Percentiles rank a stretch among this genome's conserved stretches.
phyloP scores from a whole-genome alignment of 2,888 invertebrate genomes.

The Ectemnius continuus region DNA sequence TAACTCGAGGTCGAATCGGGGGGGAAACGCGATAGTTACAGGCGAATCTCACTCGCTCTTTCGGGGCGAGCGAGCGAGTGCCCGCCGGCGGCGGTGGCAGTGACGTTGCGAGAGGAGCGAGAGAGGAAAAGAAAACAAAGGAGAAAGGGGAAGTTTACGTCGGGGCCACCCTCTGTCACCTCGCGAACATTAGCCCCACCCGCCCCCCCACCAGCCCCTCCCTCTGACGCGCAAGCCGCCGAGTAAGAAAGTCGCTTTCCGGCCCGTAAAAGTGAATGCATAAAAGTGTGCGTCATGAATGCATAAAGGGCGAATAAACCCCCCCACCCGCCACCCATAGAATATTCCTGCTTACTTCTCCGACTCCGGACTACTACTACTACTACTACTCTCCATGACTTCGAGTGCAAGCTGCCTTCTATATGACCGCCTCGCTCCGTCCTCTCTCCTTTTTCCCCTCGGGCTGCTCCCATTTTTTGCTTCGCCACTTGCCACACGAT shows the following conservation, averaged over 20 bases:
- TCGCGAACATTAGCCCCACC: not conserved
- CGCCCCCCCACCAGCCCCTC: not conserved
- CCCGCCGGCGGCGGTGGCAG: not conserved
- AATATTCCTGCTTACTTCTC: conserved; percentile 49
- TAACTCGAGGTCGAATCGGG: not conserved
- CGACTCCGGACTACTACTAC: not conserved
- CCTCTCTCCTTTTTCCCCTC: not conserved
- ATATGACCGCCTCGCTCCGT: not conserved
- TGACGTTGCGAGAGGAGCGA: not conserved
- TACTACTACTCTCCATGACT: conserved; percentile 10
- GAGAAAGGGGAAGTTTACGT: conserved; percentile 31
- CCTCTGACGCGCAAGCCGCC: conserved; percentile 11
- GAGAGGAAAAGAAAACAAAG: conserved; percentile 23
- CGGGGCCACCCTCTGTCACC: conserved; percentile 16
- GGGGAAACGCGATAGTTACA: not conserved
- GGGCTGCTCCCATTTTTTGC: not conserved
- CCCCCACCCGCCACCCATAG: conserved; percentile 29
- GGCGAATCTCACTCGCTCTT: not conserved
- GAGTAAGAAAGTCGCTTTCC: conserved; percentile 53
- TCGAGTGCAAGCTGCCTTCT: not conserved
- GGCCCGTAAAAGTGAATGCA: conserved; percentile 65
- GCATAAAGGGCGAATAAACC: conserved; percentile 63
- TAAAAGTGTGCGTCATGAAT: conserved; percentile 65
- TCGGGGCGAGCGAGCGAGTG: not conserved
- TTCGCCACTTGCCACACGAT: conserved; percentile 19